Base-by-base conservation (phyloP, 2,113 vertebrate genomes). In the Crotalus viridis region DNA sequence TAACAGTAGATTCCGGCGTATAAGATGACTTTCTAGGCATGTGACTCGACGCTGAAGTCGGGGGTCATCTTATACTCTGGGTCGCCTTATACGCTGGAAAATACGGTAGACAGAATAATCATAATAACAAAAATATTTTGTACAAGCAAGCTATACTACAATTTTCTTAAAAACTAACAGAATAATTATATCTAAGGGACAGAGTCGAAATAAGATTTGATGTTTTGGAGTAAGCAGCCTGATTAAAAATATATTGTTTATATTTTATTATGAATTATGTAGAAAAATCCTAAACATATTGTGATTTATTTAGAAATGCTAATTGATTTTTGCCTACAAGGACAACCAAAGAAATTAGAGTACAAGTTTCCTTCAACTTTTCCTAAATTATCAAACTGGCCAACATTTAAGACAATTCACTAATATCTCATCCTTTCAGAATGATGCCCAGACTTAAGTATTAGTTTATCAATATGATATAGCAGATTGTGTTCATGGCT, bases 381-480 rank as follows among this genome's bases (percentile, higher is more conserved):
- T 97, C 97, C 97, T 98, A 98, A 98, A 98, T 98, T 98, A 98
- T 98, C 97, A 98, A 97, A 98, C 97, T 94, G 97, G 97, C 98
- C 97, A 98, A 96, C 97, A 97, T 97, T 96, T 97, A 97, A 97
- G 97, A 98, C 96, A 95, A 96, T 96, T 97, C 97, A 98, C 97
- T 98, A 98, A 98, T 97, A 97, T 97, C 98, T 97, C 95, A 98
- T 98, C 97, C 98, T 98, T 97, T 97, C 96, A 96, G 97, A 97
- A 97, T 90, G 95, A 96, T 95, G 96, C 97, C 96, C 93, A 97
- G 69, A 96, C 93, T 96, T 96, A 97, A 98, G 97, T 97, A 98
- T 98, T 97, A 98, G 98, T 98, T 98, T 97, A 98, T 97, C 98
- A 98, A 98, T 97, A 89, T 96, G 98, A 95, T 97, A 97, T 96